Evolutionary conservation across 2,113 vertebrate genomes (phyloP).

Genomic region (Tympanuchus pallidicinctus): DNA sequence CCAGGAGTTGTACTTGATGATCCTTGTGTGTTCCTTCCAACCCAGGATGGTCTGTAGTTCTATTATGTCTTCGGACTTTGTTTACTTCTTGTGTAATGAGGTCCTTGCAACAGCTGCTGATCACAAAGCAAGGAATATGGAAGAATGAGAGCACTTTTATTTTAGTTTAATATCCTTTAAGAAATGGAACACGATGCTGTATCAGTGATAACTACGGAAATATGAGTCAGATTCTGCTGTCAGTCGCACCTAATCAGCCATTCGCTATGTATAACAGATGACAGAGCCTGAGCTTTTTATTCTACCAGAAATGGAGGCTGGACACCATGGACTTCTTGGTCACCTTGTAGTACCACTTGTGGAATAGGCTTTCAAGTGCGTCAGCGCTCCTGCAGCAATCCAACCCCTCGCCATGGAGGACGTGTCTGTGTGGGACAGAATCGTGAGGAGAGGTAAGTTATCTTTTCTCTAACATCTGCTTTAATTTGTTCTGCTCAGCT

Average conservation of each 20-base stretch:
- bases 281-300: conserved; percentile 69
- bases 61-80: not conserved
- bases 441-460: conserved; percentile 90
- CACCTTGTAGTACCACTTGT: conserved; percentile 95
- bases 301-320: conserved; percentile 92
- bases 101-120: not conserved
- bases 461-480: not conserved
- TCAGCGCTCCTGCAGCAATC: conserved; percentile 96
- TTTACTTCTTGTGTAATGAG: not conserved
- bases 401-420: conserved; percentile 92
- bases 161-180: not conserved
- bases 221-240: not conserved
- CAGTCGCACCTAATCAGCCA: conserved; percentile 10
- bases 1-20: not conserved
- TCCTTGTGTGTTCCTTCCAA: not conserved
- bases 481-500: not conserved
- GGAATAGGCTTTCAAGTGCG: conserved; percentile 98
- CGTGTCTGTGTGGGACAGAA: conserved; percentile 97
- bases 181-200: not conserved
- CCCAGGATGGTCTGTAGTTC: not conserved
- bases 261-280: conserved; percentile 52
- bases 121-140: not conserved
- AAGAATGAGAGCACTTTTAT: not conserved
- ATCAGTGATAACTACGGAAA: conserved; percentile 39
- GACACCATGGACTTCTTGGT: conserved; percentile 97